These are phyloP conservation scores for Parascotia fuliginaria DNA, from an alignment of 2,888 invertebrate species.

Conservation along the genomic window DNA sequence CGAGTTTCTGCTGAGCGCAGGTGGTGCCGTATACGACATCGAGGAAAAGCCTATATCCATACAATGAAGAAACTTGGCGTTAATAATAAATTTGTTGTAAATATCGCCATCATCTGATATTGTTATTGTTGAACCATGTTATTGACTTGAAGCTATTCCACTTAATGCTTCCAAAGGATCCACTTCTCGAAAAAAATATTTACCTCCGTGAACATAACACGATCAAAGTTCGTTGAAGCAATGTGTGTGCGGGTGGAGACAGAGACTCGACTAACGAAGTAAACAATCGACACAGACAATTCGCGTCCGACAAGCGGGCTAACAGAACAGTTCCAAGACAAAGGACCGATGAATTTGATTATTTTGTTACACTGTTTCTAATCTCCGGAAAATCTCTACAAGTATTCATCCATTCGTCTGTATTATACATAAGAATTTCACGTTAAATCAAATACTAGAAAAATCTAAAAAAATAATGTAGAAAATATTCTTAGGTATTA, in stretches of 20 bases:
- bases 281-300: constrained; percentile 78
- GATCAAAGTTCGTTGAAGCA: constrained; percentile 67
- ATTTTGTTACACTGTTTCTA: constrained; percentile 63
- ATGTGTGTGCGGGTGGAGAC: constrained; percentile 64
- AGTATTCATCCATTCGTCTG: constrained; percentile 28
- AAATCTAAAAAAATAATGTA: no score
- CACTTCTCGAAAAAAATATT: constrained; percentile 45
- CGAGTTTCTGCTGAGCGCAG: constrained; percentile 72
- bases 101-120: constrained; percentile 24
- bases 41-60: constrained; percentile 60
- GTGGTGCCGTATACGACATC: constrained; percentile 64
- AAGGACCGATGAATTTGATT: constrained; percentile 77
- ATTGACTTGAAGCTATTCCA: constrained; percentile 18
- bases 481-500: no score
- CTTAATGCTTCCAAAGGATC: constrained; percentile 18
- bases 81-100: constrained; percentile 45
- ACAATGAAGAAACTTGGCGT: constrained; percentile 52
- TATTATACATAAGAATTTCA: no score
- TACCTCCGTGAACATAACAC: constrained; percentile 50
- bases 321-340: constrained; percentile 67
- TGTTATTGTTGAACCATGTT: constrained; percentile 19
- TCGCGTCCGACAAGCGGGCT: constrained; percentile 65
- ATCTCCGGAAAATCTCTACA: constrained; percentile 59
- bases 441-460: not conserved
- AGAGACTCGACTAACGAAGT: constrained; percentile 78